A percentile compares a stretch with the other conserved stretches of the same genome.
phyloP scores from a whole-genome alignment of 2,888 invertebrate species.

The Ectemnius continuus region DNA sequence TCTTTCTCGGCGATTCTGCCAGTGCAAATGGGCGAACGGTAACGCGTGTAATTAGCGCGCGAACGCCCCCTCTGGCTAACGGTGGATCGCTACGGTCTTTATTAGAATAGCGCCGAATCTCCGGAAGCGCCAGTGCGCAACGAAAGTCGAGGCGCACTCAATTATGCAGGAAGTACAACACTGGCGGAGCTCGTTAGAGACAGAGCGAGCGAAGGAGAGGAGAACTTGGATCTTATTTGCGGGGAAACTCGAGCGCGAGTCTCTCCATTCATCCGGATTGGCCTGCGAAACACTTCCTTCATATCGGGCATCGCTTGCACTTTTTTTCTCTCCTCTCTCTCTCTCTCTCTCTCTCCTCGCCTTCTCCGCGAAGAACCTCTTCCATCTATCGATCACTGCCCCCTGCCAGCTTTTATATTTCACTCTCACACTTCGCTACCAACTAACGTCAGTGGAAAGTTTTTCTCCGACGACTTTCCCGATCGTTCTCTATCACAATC shows the following conservation, averaged over 20 bases:
- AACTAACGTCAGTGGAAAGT: no score
- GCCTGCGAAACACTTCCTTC: constrained; percentile 40
- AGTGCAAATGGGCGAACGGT: no score
- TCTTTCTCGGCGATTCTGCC: no score
- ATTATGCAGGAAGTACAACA: constrained; percentile 46
- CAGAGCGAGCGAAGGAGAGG: no score
- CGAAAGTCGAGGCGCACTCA: constrained; percentile 36
- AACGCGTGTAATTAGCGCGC: no score
- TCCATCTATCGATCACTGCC: constrained; percentile 30
- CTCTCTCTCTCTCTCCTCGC: no score
- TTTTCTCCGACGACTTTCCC: no score
- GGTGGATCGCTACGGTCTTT: not conserved
- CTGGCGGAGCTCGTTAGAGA: constrained; percentile 40
- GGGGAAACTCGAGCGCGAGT: constrained; percentile 37
- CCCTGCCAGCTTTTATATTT: no score
- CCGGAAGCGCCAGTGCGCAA: constrained; percentile 10
- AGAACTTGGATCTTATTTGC: constrained; percentile 27
- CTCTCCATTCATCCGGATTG: constrained; percentile 49
- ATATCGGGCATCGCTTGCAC: constrained; percentile 15
- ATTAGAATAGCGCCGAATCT: constrained; percentile 28
- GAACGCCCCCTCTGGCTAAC: no score
- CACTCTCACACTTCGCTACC: no score
- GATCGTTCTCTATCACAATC: no score
- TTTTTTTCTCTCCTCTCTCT: no score
- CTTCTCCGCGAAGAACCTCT: not conserved